Percentiles rank a stretch among this genome's conserved stretches.
Evolutionary conservation across 2,113 vertebrate species (phyloP).

Genomic region (Phrynosoma blainvillii): DNA sequence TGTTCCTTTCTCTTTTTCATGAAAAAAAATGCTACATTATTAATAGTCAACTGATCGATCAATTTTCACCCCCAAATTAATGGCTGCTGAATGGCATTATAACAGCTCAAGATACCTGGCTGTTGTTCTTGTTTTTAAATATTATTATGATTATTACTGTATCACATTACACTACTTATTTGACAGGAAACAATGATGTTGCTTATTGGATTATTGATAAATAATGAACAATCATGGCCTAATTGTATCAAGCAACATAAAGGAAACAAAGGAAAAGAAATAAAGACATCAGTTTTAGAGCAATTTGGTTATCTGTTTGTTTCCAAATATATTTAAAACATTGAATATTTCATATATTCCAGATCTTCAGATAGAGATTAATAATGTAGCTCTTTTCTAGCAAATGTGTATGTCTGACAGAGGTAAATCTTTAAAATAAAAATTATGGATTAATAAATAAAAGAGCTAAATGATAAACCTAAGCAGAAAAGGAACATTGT

Average conservation of each 20-base stretch:
- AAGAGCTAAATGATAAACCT: background rate
- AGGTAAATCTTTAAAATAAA: background rate
- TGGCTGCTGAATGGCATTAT: background rate
- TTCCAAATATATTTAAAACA: conserved; percentile 32
- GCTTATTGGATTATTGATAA: conserved; percentile 36
- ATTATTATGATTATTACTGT: conserved; percentile 1
- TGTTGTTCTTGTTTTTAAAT: too few species aligned
- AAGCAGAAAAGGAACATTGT: background rate
- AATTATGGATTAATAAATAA: background rate
- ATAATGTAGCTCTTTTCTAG: background rate
- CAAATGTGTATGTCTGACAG: background rate
- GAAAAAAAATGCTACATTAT: background rate
- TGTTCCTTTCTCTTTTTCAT: background rate
- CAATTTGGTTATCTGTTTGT: conserved; percentile 37
- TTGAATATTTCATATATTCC: background rate
- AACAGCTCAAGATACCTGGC: background rate
- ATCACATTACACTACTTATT: background rate
- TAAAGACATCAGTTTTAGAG: conserved; percentile 46
- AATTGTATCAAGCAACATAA: conserved; percentile 23
- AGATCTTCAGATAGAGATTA: conserved; percentile 15
- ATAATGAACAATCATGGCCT: conserved; percentile 42
- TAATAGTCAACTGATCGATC: background rate
- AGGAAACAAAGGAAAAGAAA: conserved; percentile 47
- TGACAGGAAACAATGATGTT: conserved; percentile 31
- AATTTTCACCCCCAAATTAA: conserved; percentile 32